Percentiles rank a stretch among this genome's conserved stretches.
phyloP scores from a whole-genome alignment of 92 coral and sea anemone species.

The Umimayanthus chanpuru region DNA sequence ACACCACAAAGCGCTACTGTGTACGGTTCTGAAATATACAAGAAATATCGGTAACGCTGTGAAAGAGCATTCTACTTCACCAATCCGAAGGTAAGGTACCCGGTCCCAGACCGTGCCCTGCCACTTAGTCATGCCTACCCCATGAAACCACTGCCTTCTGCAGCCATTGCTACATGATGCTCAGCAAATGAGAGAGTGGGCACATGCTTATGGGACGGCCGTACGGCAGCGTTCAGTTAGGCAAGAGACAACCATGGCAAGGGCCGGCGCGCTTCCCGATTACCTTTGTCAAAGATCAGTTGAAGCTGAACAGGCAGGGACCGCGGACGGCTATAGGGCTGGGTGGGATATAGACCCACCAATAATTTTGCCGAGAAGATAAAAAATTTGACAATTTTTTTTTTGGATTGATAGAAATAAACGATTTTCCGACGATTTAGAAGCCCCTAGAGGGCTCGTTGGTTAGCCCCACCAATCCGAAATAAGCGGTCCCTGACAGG shows the following conservation, averaged over 20 bases:
- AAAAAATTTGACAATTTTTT: too few species aligned
- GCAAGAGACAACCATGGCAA: constrained; percentile 45
- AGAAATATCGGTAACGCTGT: constrained; percentile 46
- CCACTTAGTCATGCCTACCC: constrained; percentile 37
- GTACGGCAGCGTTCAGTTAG: constrained; percentile 53
- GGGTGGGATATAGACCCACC: too few species aligned
- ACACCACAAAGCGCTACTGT: constrained; percentile 59
- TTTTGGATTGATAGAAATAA: too few species aligned
- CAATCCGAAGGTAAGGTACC: constrained; percentile 45
- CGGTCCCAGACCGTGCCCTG: constrained; percentile 46
- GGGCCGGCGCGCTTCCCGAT: constrained; percentile 32
- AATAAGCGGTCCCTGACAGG: too few species aligned
- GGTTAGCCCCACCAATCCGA: too few species aligned
- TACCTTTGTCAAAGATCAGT: constrained; percentile 1
- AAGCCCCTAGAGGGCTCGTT: too few species aligned
- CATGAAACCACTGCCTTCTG: constrained; percentile 38
- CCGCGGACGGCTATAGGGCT: too few species aligned
- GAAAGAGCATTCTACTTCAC: constrained; percentile 33
- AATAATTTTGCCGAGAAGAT: too few species aligned
- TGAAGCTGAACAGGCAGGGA: too few species aligned
- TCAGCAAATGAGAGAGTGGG: constrained; percentile 59
- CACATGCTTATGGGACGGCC: constrained; percentile 45
- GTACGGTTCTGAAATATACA: too few species aligned
- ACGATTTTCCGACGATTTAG: too few species aligned
- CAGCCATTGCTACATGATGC: constrained; percentile 38